Evolutionary conservation across 2,113 vertebrate species (phyloP).

Genomic region (Regulus satrapa): DNA sequence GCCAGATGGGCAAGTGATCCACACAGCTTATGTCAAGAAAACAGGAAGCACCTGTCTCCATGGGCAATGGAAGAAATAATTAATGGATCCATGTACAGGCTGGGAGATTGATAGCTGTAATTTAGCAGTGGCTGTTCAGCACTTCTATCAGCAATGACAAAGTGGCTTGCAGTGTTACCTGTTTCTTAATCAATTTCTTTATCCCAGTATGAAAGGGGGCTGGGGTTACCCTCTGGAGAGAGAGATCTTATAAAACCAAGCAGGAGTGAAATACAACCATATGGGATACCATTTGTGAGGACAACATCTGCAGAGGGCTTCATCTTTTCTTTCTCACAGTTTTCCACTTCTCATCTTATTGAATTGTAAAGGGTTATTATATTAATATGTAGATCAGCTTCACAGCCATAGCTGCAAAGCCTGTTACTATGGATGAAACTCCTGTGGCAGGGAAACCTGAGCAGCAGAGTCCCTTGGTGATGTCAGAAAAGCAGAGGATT

Average conservation of each 20-base stretch:
- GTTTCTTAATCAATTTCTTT: conserved; percentile 47
- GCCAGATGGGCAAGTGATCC: conserved; percentile 29
- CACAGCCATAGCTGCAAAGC: not conserved
- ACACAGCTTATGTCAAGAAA: conserved; percentile 31
- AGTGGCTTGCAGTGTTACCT: conserved; percentile 44
- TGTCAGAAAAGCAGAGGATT: not conserved
- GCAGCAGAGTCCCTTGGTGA: not conserved
- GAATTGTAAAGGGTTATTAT: not conserved
- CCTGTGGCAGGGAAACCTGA: not conserved
- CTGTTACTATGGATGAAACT: not conserved
- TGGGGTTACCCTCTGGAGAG: not conserved
- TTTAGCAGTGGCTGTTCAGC: conserved; percentile 57
- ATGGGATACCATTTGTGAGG: conserved; percentile 29
- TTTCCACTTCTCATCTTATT: not conserved
- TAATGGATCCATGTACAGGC: conserved; percentile 9
- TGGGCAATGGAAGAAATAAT: conserved; percentile 43
- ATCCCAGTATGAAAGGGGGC: not conserved
- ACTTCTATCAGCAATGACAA: conserved; percentile 48
- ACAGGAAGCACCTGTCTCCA: conserved; percentile 28
- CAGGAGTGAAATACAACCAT: not conserved
- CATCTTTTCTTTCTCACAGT: not conserved
- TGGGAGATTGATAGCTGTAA: conserved; percentile 64
- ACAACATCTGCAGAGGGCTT: conserved; percentile 39
- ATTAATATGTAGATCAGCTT: conserved; percentile 19
- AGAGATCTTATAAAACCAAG: not conserved